These are phyloP conservation scores for Drosophila trapezifrons DNA, from an alignment of 1,140 invertebrate genomes.

Conservation along the genomic window DNA sequence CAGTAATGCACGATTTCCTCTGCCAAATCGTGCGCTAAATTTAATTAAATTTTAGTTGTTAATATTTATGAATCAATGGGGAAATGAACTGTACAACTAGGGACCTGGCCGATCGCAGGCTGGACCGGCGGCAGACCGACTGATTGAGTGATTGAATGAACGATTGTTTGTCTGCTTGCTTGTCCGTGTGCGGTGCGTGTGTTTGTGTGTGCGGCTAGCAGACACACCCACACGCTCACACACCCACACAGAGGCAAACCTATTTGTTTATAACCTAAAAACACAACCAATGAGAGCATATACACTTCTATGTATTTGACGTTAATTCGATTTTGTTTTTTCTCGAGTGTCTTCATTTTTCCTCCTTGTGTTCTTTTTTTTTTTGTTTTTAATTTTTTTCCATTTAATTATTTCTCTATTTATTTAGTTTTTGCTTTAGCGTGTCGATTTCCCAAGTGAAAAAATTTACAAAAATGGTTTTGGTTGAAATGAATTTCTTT, in stretches of 20 bases:
- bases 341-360: conserved; percentile 48
- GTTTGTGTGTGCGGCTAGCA: conserved; percentile 22
- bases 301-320: conserved; percentile 80
- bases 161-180: conserved; percentile 55
- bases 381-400: conserved; percentile 12
- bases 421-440: conserved; percentile 70
- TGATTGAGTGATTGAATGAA: conserved; percentile 62
- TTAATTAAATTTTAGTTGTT: conserved; percentile 49
- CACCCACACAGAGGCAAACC: conserved; percentile 58
- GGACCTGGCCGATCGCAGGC: conserved; percentile 20
- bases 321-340: conserved; percentile 63
- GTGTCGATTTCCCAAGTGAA: conserved; percentile 83
- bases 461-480: conserved; percentile 79
- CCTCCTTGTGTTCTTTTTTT: conserved; percentile 22
- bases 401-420: conserved; percentile 54
- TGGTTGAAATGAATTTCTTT: conserved; percentile 60
- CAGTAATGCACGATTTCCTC: conserved; percentile 38
- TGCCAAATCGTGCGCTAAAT: conserved; percentile 34
- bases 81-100: conserved; percentile 74
- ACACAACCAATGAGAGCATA: conserved; percentile 85
- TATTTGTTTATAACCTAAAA: conserved; percentile 83
- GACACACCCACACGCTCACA: conserved; percentile 23
- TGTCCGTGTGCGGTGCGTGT: conserved; percentile 29
- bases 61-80: conserved; percentile 59
- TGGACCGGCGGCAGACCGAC: conserved; percentile 32